Evolutionary conservation across 2,888 invertebrate species (phyloP).

Genomic region (Andrena flavipes): DNA sequence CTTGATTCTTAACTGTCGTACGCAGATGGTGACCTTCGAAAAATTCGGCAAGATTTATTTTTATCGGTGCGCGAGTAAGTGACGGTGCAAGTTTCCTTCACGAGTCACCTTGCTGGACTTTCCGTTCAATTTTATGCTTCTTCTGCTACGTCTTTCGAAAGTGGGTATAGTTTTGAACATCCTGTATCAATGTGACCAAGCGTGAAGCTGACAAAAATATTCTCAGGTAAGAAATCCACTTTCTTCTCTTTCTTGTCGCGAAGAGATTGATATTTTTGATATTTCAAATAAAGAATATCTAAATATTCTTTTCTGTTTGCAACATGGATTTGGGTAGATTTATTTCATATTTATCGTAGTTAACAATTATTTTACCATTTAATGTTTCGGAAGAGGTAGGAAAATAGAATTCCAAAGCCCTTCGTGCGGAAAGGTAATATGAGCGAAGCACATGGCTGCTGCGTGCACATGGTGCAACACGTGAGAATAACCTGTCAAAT

Average conservation of each 20-base stretch:
- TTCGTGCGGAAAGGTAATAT: constrained; percentile 17
- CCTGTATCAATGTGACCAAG: not conserved
- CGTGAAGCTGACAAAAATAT: not conserved
- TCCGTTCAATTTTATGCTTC: not conserved
- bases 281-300: no score
- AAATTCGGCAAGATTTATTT: constrained; percentile 14
- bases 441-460: constrained; percentile 31
- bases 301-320: no score
- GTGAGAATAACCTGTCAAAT: constrained; percentile 26
- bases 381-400: not conserved
- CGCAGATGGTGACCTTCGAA: constrained; percentile 47
- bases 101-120: not conserved
- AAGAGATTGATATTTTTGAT: no score
- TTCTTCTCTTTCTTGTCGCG: not conserved
- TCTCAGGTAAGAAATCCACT: constrained; percentile 9
- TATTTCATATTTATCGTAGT: not conserved
- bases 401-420: not conserved
- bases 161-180: not conserved
- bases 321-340: not conserved
- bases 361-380: not conserved
- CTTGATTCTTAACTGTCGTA: not conserved
- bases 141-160: not conserved
- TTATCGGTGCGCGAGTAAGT: constrained; percentile 22
- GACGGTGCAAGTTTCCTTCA: constrained; percentile 20
- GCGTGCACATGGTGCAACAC: constrained; percentile 30